Conservation (phyloP, 1,140 invertebrate genomes). For the Babylonia areolata region DNA sequence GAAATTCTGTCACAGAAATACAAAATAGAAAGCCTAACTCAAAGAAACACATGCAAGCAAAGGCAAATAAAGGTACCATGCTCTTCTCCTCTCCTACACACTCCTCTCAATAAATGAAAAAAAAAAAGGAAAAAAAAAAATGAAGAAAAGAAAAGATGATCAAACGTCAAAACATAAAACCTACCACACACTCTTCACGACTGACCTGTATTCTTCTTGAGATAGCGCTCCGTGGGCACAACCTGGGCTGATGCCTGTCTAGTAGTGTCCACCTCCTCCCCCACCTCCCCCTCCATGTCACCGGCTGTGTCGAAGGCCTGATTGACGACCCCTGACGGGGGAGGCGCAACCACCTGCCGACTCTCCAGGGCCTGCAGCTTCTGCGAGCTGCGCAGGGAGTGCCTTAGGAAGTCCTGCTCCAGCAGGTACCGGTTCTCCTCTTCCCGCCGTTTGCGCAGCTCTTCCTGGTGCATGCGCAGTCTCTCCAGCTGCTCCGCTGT, state of each 20-base stretch:
- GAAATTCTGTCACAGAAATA: no score
- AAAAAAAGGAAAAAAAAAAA: no score
- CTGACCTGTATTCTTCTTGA: conserved; percentile 69
- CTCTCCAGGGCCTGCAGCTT: conserved; percentile 90
- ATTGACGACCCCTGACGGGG: conserved; percentile 83
- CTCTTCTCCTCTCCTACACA: no score
- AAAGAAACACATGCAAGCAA: no score
- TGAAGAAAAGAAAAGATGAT: background rate
- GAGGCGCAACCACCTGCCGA: conserved; percentile 74
- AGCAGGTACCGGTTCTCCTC: conserved; percentile 88
- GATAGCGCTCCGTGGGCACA: conserved; percentile 54
- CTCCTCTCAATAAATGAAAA: no score
- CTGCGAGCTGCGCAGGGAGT: conserved; percentile 92
- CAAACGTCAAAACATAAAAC: background rate
- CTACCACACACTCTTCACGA: background rate
- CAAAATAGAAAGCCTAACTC: no score
- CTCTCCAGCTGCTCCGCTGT: conserved; percentile 88
- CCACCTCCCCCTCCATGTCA: conserved; percentile 57
- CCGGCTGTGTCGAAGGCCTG: conserved; percentile 82
- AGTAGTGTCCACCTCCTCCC: conserved; percentile 55
- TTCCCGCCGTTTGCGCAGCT: conserved; percentile 90
- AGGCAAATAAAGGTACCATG: no score
- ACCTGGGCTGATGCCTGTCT: no score
- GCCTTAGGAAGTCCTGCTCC: conserved; percentile 92
- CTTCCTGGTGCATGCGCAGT: conserved; percentile 89